These are phyloP conservation scores for Pomacea maculata DNA, from an alignment of 1,140 invertebrate species.

Conservation along the genomic window DNA sequence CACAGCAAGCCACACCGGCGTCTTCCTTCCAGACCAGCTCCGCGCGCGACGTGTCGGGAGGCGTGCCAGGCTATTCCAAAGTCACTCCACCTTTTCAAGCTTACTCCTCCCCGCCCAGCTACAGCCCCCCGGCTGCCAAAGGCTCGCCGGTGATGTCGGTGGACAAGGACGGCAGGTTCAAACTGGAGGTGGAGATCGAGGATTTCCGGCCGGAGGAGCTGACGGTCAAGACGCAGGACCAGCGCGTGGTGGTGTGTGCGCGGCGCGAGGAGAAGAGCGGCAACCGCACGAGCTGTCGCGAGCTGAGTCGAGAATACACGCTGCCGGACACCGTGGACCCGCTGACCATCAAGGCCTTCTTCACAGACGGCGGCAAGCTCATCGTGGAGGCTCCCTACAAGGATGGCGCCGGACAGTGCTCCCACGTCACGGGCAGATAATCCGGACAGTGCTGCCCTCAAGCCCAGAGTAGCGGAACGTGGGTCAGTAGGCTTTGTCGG, in stretches of 20 bases:
- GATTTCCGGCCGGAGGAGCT: conserved; percentile 62
- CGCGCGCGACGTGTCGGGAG: background rate
- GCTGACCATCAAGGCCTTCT: conserved; percentile 59
- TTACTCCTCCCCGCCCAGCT: conserved; percentile 18
- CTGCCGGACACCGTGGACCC: conserved; percentile 63
- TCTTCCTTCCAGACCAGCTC: no score
- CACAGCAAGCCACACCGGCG: background rate
- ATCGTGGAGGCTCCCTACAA: conserved; percentile 60
- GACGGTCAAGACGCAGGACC: conserved; percentile 59
- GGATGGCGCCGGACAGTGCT: conserved; percentile 14
- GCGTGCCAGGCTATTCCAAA: background rate
- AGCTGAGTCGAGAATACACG: conserved; percentile 60
- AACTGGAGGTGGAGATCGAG: conserved; percentile 59
- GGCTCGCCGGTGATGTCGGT: conserved; percentile 31
- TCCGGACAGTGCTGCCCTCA: background rate
- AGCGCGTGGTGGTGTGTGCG: conserved; percentile 56
- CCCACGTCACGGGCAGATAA: conserved; percentile 15
- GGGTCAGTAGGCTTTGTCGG: no score
- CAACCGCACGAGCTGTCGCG: conserved; percentile 55
- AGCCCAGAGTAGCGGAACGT: no score
- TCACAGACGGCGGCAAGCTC: conserved; percentile 60
- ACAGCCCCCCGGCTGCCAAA: conserved; percentile 19
- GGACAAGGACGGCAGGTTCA: conserved; percentile 51
- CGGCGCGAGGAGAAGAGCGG: conserved; percentile 54
- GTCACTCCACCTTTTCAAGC: conserved; percentile 20